Evolutionary conservation across 2,113 vertebrate species (phyloP).

Genomic region (Pelobates fuscus): DNA sequence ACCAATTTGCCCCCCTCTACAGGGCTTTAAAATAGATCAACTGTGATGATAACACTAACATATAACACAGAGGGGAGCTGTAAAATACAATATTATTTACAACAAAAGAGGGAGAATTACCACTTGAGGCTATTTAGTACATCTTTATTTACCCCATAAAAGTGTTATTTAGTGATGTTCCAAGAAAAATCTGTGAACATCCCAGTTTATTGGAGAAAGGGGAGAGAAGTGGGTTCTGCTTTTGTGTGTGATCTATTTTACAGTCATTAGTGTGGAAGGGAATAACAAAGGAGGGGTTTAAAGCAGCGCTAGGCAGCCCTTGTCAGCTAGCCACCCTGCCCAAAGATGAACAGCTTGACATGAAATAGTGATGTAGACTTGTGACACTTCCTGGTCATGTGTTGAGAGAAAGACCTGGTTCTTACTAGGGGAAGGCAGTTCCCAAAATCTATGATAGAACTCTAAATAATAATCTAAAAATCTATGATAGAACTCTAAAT

Average conservation of each 20-base stretch:
- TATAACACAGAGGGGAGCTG: neutral
- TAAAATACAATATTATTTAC: neutral
- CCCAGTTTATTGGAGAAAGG: neutral
- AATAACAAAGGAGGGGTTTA: neutral
- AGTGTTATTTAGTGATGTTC: neutral
- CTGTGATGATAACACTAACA: neutral
- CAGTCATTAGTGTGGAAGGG: neutral
- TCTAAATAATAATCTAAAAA: no score
- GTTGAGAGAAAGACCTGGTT: neutral
- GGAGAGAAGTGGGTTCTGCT: neutral
- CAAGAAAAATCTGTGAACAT: neutral
- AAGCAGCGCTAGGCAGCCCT: neutral
- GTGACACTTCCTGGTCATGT: constrained; percentile 35
- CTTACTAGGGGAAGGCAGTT: no score
- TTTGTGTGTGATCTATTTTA: neutral
- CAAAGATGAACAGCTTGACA: neutral
- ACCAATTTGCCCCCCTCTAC: constrained; percentile 30
- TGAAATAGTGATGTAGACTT: no score
- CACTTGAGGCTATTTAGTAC: neutral
- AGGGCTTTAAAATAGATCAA: constrained; percentile 1
- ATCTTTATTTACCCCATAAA: neutral
- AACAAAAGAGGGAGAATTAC: neutral
- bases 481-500: no score
- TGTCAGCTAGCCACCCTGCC: neutral
- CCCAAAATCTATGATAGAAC: no score